Evolutionary conservation across 2,113 vertebrate genomes (phyloP).

Genomic region (Hippoglossus stenolepis): DNA sequence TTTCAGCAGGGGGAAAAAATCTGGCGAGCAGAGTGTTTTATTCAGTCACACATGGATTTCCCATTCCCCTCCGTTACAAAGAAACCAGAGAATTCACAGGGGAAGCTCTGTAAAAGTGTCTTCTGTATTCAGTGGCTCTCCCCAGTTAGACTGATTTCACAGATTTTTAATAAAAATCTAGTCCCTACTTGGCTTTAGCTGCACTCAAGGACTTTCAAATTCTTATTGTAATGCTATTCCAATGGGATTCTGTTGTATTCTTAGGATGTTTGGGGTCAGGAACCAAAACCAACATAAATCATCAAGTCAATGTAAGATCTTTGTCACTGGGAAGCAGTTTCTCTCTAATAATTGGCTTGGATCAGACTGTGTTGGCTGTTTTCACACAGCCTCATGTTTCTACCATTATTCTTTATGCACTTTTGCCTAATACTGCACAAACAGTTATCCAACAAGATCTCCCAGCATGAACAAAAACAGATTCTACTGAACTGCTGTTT

Average conservation of each 20-base stretch:
- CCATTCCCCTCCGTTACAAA: slow-evolving; percentile 30
- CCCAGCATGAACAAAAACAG: slow-evolving; percentile 6
- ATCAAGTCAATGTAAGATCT: slow-evolving; percentile 35
- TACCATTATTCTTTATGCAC: background rate
- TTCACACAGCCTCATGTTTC: background rate
- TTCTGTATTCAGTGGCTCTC: slow-evolving; percentile 11
- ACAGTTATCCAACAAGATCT: slow-evolving; percentile 21
- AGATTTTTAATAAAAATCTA: slow-evolving; percentile 31
- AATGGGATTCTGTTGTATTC: slow-evolving; percentile 23
- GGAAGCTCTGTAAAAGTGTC: slow-evolving; percentile 26
- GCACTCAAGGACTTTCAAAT: slow-evolving; percentile 22
- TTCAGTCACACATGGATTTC: slow-evolving; percentile 29
- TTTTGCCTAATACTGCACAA: background rate
- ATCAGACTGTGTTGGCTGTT: slow-evolving; percentile 10
- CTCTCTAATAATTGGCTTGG: slow-evolving; percentile 27
- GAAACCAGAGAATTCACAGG: slow-evolving; percentile 36
- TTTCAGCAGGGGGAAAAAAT: background rate
- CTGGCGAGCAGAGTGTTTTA: slow-evolving; percentile 11
- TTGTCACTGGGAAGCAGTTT: slow-evolving; percentile 27
- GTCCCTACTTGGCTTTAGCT: background rate
- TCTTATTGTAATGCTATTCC: slow-evolving; percentile 32
- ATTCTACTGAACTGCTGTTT: slow-evolving; percentile 15
- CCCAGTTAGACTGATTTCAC: slow-evolving; percentile 6
- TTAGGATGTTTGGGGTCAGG: slow-evolving; percentile 12
- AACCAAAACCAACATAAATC: slow-evolving; percentile 36